Evolutionary conservation across 2,888 invertebrate genomes (phyloP).

Genomic region (Lymantria monacha): DNA sequence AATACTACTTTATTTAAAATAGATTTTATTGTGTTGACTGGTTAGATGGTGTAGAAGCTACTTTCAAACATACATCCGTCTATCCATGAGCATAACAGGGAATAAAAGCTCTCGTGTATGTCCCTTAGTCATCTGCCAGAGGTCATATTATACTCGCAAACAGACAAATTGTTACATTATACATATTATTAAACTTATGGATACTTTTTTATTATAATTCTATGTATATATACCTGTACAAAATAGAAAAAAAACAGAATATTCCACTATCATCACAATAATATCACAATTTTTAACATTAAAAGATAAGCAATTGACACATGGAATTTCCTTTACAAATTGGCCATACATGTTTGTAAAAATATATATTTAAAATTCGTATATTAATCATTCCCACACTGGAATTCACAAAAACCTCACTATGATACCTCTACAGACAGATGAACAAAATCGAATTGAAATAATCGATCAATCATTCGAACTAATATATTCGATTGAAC

Average conservation of each 20-base stretch:
- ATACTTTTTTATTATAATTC: no score
- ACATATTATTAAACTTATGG: no score
- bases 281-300: conserved; percentile 9
- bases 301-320: conserved; percentile 15
- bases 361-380: conserved; percentile 25
- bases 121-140: no score
- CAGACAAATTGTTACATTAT: no score
- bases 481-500: conserved; percentile 49
- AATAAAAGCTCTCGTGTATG: no score
- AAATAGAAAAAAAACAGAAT: background rate
- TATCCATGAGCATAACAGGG: no score
- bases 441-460: conserved; percentile 34
- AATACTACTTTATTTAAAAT: no score
- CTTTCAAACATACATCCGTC: no score
- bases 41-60: no score
- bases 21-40: no score
- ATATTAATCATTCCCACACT: conserved; percentile 28
- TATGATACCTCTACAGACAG: conserved; percentile 33
- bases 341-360: background rate
- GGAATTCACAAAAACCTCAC: conserved; percentile 19
- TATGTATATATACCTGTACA: no score
- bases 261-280: background rate
- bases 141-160: no score
- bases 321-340: conserved; percentile 6
- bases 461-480: conserved; percentile 59